These are phyloP conservation scores for Sinohyriopsis cumingii DNA, from an alignment of 2,888 invertebrate species.

Conservation along the genomic window DNA sequence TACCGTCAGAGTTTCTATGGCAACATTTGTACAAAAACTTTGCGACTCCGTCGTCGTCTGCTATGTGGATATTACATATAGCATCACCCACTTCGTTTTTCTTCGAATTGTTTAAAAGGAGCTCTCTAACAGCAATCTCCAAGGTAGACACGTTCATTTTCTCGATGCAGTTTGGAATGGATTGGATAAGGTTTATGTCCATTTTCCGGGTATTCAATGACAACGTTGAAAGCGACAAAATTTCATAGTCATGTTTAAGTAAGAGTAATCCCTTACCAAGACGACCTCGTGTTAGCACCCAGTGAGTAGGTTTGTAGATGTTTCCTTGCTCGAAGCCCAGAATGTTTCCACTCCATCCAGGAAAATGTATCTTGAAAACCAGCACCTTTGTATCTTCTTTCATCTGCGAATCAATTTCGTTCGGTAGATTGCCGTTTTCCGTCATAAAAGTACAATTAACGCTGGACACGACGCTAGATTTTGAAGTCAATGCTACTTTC, in stretches of 20 bases:
- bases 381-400: conserved; percentile 27
- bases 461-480: no score
- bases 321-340: conserved; percentile 8
- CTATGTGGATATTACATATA: conserved; percentile 44
- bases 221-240: conserved; percentile 53
- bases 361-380: conserved; percentile 24
- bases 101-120: conserved; percentile 52
- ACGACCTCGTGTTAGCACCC: conserved; percentile 49
- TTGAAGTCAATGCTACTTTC: no score
- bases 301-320: conserved; percentile 37
- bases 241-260: conserved; percentile 57
- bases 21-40: conserved; percentile 29
- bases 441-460: conserved; percentile 15
- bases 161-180: conserved; percentile 49
- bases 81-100: conserved; percentile 25
- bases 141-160: conserved; percentile 19
- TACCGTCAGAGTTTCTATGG: conserved; percentile 6
- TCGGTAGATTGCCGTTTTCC: conserved; percentile 9
- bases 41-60: conserved; percentile 16
- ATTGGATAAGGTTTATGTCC: conserved; percentile 44
- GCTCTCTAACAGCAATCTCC: conserved; percentile 27
- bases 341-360: conserved; percentile 7
- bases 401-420: conserved; percentile 14
- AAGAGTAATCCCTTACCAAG: conserved; percentile 60
- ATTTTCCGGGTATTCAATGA: conserved; percentile 49